phyloP scores from a whole-genome alignment of 2,888 invertebrate genomes.

The Lochmaea capreae region DNA sequence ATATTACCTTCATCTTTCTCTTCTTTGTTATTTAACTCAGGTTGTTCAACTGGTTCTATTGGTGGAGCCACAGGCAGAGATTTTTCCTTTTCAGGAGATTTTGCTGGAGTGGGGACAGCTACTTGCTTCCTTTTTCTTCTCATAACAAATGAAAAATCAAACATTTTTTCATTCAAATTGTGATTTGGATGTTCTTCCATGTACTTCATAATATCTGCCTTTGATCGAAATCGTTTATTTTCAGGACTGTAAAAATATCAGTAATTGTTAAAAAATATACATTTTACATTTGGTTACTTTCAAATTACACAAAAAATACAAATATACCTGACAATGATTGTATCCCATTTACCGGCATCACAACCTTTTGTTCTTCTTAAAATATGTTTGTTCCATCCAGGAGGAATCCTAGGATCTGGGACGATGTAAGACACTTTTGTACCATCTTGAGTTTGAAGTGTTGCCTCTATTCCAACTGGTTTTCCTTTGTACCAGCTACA shows the following conservation, averaged over 20 bases:
- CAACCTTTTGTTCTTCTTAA: constrained; percentile 76
- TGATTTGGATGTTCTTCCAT: constrained; percentile 60
- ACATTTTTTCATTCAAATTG: constrained; percentile 60
- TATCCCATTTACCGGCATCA: constrained; percentile 86
- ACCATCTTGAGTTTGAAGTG: constrained; percentile 64
- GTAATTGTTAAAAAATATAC: neutral
- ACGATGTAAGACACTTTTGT: constrained; percentile 71
- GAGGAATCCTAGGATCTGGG: constrained; percentile 78
- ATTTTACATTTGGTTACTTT: neutral
- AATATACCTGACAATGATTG: constrained; percentile 75
- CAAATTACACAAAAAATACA: constrained; percentile 4
- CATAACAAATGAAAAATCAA: constrained; percentile 66
- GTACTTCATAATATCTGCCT: constrained; percentile 68
- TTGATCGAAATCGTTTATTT: constrained; percentile 72
- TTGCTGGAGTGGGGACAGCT: neutral
- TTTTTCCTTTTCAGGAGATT: constrained; percentile 29
- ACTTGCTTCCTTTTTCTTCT: constrained; percentile 41
- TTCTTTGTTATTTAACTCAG: constrained; percentile 42
- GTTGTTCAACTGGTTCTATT: constrained; percentile 25
- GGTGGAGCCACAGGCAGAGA: constrained; percentile 7
- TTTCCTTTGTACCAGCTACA: constrained; percentile 76
- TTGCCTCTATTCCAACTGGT: constrained; percentile 71
- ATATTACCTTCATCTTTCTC: constrained; percentile 51
- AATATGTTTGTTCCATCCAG: constrained; percentile 84
- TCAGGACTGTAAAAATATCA: constrained; percentile 66